Percentiles rank a stretch among this genome's conserved stretches.
Evolutionary conservation across 2,888 invertebrate genomes (phyloP).

Genomic region (Meteorus cinctellus): DNA sequence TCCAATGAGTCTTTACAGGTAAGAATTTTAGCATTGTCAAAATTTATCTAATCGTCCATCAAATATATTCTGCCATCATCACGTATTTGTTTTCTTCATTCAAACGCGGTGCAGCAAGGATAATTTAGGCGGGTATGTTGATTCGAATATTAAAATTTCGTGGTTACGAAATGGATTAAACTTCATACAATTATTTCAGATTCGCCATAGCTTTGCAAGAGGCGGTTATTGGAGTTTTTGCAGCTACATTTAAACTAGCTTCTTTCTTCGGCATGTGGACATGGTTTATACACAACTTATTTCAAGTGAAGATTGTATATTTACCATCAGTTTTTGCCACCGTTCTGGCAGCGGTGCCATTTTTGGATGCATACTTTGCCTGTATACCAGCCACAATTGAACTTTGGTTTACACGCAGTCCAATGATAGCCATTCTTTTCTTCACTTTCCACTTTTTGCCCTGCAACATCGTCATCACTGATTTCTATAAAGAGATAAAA

Average conservation of each 20-base stretch:
- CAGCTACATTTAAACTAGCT: conserved; percentile 97
- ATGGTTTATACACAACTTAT: conserved; percentile 96
- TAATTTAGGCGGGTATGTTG: conserved; percentile 61
- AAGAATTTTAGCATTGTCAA: conserved; percentile 47
- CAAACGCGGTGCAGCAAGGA: conserved; percentile 50
- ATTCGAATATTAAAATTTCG: conserved; percentile 17
- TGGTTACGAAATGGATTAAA: conserved; percentile 7
- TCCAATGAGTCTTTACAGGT: conserved; percentile 81
- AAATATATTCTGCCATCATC: not conserved
- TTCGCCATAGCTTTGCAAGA: conserved; percentile 89
- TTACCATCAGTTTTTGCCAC: conserved; percentile 96
- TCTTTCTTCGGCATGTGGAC: conserved; percentile 98
- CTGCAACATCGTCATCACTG: conserved; percentile 92
- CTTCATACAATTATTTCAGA: conserved; percentile 71
- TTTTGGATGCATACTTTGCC: conserved; percentile 96
- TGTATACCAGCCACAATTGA: conserved; percentile 95
- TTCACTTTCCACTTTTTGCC: conserved; percentile 91
- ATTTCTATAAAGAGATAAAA: conserved; percentile 97
- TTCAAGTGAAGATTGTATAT: conserved; percentile 95
- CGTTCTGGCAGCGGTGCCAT: conserved; percentile 95
- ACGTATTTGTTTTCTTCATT: conserved; percentile 18
- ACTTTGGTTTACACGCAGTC: conserved; percentile 93
- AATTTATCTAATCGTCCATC: conserved; percentile 6
- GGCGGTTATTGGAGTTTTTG: conserved; percentile 94
- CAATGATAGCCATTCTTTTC: conserved; percentile 87